Base-by-base conservation (phyloP, 2,797 vertebrate species). In the Coendou prehensilis region DNA sequence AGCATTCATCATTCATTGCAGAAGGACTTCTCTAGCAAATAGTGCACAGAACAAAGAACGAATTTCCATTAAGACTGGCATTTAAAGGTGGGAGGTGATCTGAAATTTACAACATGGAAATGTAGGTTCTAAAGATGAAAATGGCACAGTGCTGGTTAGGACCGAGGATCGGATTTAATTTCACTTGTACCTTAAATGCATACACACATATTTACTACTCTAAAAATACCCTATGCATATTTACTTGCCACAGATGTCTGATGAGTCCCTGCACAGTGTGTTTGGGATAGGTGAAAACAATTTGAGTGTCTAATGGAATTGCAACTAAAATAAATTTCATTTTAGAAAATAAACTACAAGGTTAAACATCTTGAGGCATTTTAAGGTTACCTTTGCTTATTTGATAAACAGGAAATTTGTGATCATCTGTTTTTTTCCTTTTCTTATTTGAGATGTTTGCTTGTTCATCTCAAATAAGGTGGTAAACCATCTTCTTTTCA, bases 201-300 rank as follows among this genome's bases (percentile, higher is more conserved):
- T 37, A n/a, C 22, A 96, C 63, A 89, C 54, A 86, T 90, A 93
- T 97, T 93, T 97, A 71, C 64, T 88, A 23, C 61, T 93, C 96
- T 95, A 94, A 97, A 97, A 97, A 94, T 97, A 96, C 2, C 47
- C 59, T 64, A 15, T 91, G 64, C 91, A 59, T 97, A 96, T 97
- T 95, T 95, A 63, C 76, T 96, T 96, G 15, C 41, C 47, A 96
- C n/a, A 81, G 83, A 92, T 96, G 90, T 91, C 64, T 92, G 69
- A 96, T 87, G 17, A 96, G 50, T 97, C 95, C 96, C 54, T 90
- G 52, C 3, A 91, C 30, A 94, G n/a, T 15, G 93, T 96, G 81
- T 95, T 96, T 96, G 61, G 11, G 37, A 87, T 94, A 45, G 93
- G 50, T 97, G 83, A 96, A 97, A 97, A 85, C 81, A n/a, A 75